A percentile compares a stretch with the other conserved stretches of the same genome.
These are phyloP conservation scores for Drosophila sulfurigaster DNA, from an alignment of 1,140 invertebrate species.

Conservation along the genomic window DNA sequence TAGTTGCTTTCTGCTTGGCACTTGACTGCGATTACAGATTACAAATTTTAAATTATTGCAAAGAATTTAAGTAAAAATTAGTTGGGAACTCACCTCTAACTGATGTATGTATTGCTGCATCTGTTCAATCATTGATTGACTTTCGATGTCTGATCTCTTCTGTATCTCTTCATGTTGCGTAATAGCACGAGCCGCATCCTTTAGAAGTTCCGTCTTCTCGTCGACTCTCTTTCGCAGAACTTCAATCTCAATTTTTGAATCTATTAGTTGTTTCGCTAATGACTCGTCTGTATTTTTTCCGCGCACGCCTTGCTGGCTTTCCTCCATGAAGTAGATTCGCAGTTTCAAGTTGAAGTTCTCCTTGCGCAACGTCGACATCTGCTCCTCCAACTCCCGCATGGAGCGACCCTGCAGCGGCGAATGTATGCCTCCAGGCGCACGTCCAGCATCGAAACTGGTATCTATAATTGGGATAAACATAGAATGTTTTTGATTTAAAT, in stretches of 20 bases:
- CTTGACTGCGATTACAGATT: not conserved
- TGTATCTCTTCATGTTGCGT: constrained; percentile 89
- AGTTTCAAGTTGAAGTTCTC: constrained; percentile 97
- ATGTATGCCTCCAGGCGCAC: constrained; percentile 57
- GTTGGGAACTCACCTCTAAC: constrained; percentile 51
- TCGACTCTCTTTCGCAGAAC: constrained; percentile 91
- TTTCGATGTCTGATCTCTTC: constrained; percentile 66
- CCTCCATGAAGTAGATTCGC: constrained; percentile 95
- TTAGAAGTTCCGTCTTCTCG: constrained; percentile 93
- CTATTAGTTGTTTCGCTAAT: constrained; percentile 89
- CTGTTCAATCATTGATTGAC: constrained; percentile 69
- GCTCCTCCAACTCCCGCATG: constrained; percentile 96
- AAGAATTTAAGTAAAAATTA: not conserved
- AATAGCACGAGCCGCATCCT: constrained; percentile 92
- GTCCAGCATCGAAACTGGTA: constrained; percentile 66
- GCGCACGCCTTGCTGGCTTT: constrained; percentile 84
- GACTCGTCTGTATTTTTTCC: constrained; percentile 47
- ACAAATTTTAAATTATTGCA: not conserved
- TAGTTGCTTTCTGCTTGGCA: constrained; percentile 21
- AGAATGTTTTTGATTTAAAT: not conserved
- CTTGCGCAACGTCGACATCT: constrained; percentile 92
- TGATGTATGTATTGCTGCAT: constrained; percentile 72
- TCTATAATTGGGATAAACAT: constrained; percentile 41
- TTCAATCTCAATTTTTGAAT: constrained; percentile 92
- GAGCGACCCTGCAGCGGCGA: constrained; percentile 88